phyloP scores from a whole-genome alignment of 2,113 vertebrate species.

The Parotia lawesii region DNA sequence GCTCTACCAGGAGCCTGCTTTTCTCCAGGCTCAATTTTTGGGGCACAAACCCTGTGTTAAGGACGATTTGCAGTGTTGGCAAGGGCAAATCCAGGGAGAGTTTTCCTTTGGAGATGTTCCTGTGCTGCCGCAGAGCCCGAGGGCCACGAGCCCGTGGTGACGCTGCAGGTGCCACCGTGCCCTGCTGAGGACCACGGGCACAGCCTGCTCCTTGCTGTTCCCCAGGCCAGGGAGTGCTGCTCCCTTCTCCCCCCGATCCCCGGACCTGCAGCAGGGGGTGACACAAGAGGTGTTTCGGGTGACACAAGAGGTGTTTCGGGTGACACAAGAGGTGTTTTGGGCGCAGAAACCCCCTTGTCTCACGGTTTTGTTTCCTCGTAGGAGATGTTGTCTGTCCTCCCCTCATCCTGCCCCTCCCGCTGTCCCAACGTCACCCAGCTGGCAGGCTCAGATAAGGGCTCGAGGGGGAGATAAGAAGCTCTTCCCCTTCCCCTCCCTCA shows the following conservation, averaged over 20 bases:
- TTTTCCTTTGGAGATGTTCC: background rate
- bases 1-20: background rate
- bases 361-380: fast-evolving
- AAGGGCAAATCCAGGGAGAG: background rate
- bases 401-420: fast-evolving
- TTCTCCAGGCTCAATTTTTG: background rate
- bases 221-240: fast-evolving
- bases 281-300: background rate
- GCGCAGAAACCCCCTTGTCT: background rate
- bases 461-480: background rate
- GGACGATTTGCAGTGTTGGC: fast-evolving
- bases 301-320: background rate
- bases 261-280: background rate
- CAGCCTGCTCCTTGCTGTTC: background rate
- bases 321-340: background rate
- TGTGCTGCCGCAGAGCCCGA: fast-evolving
- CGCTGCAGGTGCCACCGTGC: background rate
- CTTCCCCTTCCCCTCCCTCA: background rate
- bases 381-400: fast-evolving
- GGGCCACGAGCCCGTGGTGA: fast-evolving
- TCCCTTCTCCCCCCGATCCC: too few species aligned
- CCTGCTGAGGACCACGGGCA: background rate
- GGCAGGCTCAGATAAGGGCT: background rate
- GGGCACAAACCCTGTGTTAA: fast-evolving
- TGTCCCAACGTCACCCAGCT: background rate